These are phyloP conservation scores for Empis livida DNA, from an alignment of 2,888 invertebrate species.

Conservation along the genomic window DNA sequence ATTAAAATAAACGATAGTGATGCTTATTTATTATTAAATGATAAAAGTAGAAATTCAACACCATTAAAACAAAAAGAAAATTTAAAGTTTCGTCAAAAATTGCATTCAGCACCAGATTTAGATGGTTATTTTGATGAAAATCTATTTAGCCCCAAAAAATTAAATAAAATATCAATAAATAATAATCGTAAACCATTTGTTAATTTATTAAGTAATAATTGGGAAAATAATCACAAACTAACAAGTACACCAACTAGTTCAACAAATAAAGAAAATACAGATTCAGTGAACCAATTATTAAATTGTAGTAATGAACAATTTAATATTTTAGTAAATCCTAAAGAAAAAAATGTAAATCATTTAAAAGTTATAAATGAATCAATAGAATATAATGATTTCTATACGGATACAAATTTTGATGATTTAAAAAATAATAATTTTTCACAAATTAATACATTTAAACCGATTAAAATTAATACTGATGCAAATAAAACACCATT, in stretches of 20 bases:
- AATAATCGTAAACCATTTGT: not conserved
- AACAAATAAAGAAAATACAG: not conserved
- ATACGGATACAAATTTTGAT: not conserved
- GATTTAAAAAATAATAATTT: not conserved
- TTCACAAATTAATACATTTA: not conserved
- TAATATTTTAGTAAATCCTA: not conserved
- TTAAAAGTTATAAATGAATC: not conserved
- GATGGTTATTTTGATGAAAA: slow-evolving; percentile 7
- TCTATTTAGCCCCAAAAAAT: not conserved
- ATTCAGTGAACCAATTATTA: not conserved
- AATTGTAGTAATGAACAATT: not conserved
- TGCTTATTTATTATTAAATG: not conserved
- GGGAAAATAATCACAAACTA: not conserved
- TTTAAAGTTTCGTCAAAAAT: slow-evolving; percentile 5
- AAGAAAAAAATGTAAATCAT: not conserved
- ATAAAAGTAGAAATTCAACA: not conserved
- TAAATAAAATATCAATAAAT: not conserved
- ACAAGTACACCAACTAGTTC: not conserved
- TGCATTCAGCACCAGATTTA: slow-evolving; percentile 10
- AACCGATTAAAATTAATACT: not conserved
- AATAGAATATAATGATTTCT: not conserved
- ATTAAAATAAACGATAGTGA: not conserved
- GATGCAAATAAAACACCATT: not conserved
- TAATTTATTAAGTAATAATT: not conserved
- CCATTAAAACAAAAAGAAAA: not conserved